phyloP scores from a whole-genome alignment of 2,888 invertebrate genomes.

The Aspidiotus destructor region DNA sequence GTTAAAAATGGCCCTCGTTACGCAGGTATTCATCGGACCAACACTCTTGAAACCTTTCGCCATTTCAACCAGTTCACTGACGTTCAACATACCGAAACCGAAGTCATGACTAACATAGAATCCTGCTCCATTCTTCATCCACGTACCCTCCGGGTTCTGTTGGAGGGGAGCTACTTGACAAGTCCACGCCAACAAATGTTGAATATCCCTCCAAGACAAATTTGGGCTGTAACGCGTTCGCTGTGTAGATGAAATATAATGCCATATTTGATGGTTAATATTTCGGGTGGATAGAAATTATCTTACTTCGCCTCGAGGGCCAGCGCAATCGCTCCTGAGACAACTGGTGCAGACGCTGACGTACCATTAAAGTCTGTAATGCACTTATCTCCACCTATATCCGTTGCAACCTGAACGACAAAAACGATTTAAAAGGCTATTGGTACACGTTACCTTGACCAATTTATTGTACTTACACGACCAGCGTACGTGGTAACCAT shows the following conservation, averaged over 20 bases:
- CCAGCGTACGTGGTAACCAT: conserved; percentile 84
- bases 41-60: conserved; percentile 67
- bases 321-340: conserved; percentile 81
- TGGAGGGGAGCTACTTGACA: conserved; percentile 62
- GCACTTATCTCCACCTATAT: conserved; percentile 46
- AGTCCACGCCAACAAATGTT: conserved; percentile 79
- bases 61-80: conserved; percentile 46
- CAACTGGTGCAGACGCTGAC: conserved; percentile 84
- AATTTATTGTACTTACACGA: conserved; percentile 54
- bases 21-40: conserved; percentile 52
- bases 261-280: too few relatives aligned
- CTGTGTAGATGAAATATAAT: too few relatives aligned
- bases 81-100: conserved; percentile 83
- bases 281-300: neutral
- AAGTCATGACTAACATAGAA: conserved; percentile 69
- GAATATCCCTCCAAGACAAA: conserved; percentile 82
- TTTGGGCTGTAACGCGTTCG: conserved; percentile 52
- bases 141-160: conserved; percentile 52
- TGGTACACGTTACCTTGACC: neutral
- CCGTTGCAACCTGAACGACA: neutral
- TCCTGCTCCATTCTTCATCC: conserved; percentile 74
- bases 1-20: conserved; percentile 26
- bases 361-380: conserved; percentile 84
- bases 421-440: neutral
- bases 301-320: conserved; percentile 75